These are phyloP conservation scores for Heliornis fulica DNA, from an alignment of 2,113 vertebrate species.

Conservation along the genomic window DNA sequence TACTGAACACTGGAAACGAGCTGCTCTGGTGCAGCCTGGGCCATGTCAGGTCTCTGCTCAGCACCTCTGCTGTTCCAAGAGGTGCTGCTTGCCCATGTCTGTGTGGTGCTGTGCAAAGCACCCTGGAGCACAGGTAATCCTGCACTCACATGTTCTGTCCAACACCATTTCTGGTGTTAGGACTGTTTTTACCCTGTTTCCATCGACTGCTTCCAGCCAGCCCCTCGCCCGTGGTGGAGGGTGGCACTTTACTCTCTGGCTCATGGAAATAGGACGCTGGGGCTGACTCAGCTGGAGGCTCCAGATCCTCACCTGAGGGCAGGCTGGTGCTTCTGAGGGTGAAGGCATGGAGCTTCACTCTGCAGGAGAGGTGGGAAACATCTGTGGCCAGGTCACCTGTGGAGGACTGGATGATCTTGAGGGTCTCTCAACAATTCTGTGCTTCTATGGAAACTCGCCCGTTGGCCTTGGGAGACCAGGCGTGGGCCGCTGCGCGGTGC, in stretches of 20 bases:
- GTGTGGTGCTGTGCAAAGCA: background rate
- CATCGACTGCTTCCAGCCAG: background rate
- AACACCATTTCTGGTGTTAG: background rate
- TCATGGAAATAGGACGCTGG: background rate
- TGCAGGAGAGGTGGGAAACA: background rate
- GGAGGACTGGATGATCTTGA: no score
- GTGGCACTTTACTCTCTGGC: background rate
- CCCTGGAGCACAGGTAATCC: background rate
- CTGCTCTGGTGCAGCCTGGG: background rate
- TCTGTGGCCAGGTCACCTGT: background rate
- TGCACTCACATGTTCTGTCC: background rate
- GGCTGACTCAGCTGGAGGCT: background rate
- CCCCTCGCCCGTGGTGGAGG: no score
- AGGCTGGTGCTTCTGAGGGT: background rate
- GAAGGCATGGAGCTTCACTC: background rate
- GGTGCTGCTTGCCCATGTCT: background rate
- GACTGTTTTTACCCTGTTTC: background rate
- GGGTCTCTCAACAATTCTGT: no score
- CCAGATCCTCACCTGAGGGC: background rate
- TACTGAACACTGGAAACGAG: background rate
- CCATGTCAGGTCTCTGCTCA: background rate
- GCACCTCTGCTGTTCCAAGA: background rate
- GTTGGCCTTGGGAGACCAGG: fast-evolving
- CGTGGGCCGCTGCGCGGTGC: fast-evolving
- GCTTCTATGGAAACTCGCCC: background rate